Evolutionary conservation across 2,888 invertebrate species (phyloP).

Genomic region (Volucella inflata): DNA sequence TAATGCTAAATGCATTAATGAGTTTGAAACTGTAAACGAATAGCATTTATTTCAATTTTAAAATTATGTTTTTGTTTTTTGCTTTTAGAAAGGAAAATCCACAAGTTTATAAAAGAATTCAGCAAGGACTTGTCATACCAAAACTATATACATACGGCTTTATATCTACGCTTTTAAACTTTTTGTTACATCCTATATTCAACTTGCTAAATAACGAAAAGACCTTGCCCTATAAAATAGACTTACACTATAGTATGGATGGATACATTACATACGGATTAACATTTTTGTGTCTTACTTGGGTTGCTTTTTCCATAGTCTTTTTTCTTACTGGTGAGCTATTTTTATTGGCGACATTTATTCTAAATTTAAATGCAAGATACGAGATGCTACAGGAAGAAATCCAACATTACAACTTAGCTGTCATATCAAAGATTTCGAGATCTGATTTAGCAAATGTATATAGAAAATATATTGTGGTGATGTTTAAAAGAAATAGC

Average conservation of each 20-base stretch:
- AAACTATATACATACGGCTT: constrained; percentile 77
- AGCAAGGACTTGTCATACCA: constrained; percentile 76
- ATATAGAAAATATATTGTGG: constrained; percentile 75
- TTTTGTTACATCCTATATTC: constrained; percentile 75
- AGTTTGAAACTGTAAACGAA: too few relatives aligned
- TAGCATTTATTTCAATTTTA: background rate
- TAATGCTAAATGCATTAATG: too few relatives aligned
- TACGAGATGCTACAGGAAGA: constrained; percentile 77
- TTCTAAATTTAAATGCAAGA: constrained; percentile 79
- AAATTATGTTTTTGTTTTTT: background rate
- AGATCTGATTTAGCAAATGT: constrained; percentile 51
- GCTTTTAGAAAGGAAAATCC: constrained; percentile 65
- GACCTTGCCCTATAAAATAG: constrained; percentile 78
- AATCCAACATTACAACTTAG: constrained; percentile 47
- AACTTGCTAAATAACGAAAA: constrained; percentile 76
- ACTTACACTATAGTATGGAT: constrained; percentile 78
- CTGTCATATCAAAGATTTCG: background rate
- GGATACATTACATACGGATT: constrained; percentile 76
- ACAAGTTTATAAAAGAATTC: constrained; percentile 73
- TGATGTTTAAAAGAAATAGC: constrained; percentile 77
- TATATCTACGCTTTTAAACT: constrained; percentile 77
- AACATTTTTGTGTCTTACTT: constrained; percentile 75
- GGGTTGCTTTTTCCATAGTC: constrained; percentile 77
- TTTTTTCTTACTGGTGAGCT: constrained; percentile 78
- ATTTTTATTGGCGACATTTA: constrained; percentile 78